Evolutionary conservation across 2,888 invertebrate genomes (phyloP).

Genomic region (Noctua janthina): DNA sequence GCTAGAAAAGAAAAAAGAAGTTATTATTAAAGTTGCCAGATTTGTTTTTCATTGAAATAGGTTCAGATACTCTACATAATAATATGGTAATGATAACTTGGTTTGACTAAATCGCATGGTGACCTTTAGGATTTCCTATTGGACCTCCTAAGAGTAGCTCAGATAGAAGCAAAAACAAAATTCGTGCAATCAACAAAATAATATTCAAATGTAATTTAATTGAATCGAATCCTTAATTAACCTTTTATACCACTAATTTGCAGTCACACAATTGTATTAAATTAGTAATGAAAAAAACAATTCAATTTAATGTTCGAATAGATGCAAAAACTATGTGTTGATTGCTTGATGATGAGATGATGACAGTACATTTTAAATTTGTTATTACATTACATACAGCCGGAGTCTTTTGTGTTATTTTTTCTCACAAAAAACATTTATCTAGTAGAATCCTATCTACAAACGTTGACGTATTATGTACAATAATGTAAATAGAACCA

Average conservation of each 20-base stretch:
- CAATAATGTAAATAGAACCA: conserved; percentile 35
- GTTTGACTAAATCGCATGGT: background rate
- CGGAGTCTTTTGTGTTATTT: background rate
- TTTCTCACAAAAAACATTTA: conserved; percentile 3
- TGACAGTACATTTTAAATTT: conserved; percentile 24
- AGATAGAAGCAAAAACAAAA: background rate
- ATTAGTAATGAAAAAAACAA: background rate
- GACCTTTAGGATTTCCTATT: background rate
- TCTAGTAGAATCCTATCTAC: background rate
- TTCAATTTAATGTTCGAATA: conserved; percentile 17
- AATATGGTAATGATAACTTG: background rate
- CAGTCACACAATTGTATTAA: conserved; percentile 10
- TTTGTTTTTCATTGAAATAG: background rate
- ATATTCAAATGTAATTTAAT: background rate
- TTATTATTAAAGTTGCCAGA: background rate
- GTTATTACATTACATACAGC: background rate
- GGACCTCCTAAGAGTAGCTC: too few relatives aligned
- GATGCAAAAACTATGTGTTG: conserved; percentile 5
- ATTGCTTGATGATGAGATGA: conserved; percentile 8
- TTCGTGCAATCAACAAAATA: background rate
- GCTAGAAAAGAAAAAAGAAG: conserved; percentile 73
- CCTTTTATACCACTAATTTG: conserved; percentile 2
- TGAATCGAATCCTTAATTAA: background rate
- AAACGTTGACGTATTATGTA: conserved; percentile 9
- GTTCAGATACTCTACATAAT: background rate